Evolutionary conservation across 2,113 vertebrate species (phyloP).

Genomic region (Leiothrix lutea): DNA sequence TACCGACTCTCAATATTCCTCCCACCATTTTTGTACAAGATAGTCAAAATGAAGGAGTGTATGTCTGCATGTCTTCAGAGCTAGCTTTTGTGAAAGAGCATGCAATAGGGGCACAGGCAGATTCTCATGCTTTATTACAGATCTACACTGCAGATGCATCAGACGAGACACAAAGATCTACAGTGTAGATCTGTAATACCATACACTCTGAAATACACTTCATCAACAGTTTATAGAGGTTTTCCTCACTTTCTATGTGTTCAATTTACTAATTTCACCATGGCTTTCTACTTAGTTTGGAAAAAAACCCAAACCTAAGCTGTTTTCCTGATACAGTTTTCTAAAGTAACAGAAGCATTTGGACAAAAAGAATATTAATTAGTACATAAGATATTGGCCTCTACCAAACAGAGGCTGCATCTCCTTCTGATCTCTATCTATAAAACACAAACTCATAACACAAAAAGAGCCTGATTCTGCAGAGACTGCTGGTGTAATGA

Average conservation of each 20-base stretch:
- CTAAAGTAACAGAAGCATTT: neutral
- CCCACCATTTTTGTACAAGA: neutral
- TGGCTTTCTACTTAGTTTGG: neutral
- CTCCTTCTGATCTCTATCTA: neutral
- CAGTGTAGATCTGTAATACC: neutral
- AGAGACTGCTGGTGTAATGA: neutral
- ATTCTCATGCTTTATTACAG: neutral
- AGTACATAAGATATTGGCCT: neutral
- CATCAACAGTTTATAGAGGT: neutral
- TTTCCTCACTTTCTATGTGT: neutral
- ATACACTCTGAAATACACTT: neutral
- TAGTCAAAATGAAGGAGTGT: neutral
- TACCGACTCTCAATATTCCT: neutral
- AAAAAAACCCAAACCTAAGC: neutral
- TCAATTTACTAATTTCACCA: neutral
- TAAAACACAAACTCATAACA: neutral
- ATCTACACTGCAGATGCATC: neutral
- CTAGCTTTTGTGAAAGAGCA: neutral
- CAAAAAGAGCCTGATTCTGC: neutral
- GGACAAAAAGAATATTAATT: neutral
- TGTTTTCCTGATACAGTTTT: accelerated
- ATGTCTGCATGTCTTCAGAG: neutral
- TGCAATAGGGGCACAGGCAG: neutral
- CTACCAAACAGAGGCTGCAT: neutral
- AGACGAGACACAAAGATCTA: neutral